Evolutionary conservation across 2,888 invertebrate species (phyloP).

Genomic region (Eilema sororculum): DNA sequence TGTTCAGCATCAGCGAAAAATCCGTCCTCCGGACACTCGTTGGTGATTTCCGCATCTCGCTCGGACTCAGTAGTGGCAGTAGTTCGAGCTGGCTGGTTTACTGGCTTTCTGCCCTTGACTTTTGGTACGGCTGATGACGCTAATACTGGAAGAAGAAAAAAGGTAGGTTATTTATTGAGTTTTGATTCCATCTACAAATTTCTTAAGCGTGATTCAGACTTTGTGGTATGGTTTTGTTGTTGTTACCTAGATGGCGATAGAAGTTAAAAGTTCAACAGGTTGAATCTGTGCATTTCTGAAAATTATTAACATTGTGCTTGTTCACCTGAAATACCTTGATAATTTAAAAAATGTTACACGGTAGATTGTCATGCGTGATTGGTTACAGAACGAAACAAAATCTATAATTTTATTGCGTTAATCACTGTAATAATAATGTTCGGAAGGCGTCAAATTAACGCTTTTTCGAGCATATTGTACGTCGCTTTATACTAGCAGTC

Average conservation of each 20-base stretch:
- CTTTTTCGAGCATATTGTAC: too few species aligned
- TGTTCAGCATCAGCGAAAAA: conserved; percentile 95
- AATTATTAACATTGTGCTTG: not conserved
- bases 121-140: conserved; percentile 74
- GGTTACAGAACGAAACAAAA: not conserved
- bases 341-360: not conserved
- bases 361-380: too few species aligned
- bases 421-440: too few species aligned
- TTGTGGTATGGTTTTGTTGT: not conserved
- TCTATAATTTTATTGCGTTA: too few species aligned
- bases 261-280: not conserved
- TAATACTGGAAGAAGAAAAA: conserved; percentile 63
- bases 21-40: conserved; percentile 93
- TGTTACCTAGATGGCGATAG: not conserved
- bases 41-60: conserved; percentile 84
- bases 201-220: not conserved
- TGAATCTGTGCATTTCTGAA: not conserved
- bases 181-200: not conserved
- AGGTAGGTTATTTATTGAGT: not conserved
- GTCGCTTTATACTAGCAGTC: too few species aligned
- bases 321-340: too few species aligned
- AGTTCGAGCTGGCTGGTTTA: conserved; percentile 64
- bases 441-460: too few species aligned
- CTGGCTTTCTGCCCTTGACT: conserved; percentile 68
- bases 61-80: conserved; percentile 56